These are phyloP conservation scores for Drosophila bipectinata DNA, from an alignment of 1,140 invertebrate species.

Conservation along the genomic window DNA sequence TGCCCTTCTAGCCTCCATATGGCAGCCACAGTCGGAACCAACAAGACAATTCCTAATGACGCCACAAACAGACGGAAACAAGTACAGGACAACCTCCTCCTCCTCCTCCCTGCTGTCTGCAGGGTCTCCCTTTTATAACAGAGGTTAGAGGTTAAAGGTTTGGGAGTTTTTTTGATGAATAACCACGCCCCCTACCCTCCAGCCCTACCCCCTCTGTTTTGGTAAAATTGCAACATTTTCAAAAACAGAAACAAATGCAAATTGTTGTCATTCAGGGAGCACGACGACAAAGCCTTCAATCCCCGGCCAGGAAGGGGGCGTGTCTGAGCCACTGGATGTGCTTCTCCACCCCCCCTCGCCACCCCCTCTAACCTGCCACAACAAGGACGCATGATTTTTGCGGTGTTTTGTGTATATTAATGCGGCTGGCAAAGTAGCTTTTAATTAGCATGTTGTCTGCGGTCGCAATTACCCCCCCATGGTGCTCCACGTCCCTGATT, in stretches of 20 bases:
- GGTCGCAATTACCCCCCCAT: slow-evolving; percentile 46
- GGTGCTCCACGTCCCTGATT: not conserved
- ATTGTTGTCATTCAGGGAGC: slow-evolving; percentile 69
- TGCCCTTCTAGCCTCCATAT: too few relatives aligned
- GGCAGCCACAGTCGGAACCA: too few relatives aligned
- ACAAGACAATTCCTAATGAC: slow-evolving; percentile 75
- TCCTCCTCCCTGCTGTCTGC: too few relatives aligned
- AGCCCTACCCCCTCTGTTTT: not conserved
- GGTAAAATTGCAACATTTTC: slow-evolving; percentile 29
- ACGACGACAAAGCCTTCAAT: slow-evolving; percentile 13
- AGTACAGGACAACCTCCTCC: not conserved
- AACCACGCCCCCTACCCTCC: not conserved
- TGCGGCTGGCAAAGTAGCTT: slow-evolving; percentile 78
- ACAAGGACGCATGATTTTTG: slow-evolving; percentile 62
- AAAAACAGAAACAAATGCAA: slow-evolving; percentile 75
- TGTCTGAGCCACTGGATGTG: not conserved
- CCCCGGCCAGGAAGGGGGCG: not conserved
- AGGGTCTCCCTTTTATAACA: too few relatives aligned
- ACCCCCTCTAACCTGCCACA: slow-evolving; percentile 19
- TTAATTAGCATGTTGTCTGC: slow-evolving; percentile 80
- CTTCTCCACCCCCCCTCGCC: not conserved
- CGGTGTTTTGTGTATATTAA: slow-evolving; percentile 76
- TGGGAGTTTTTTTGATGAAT: too few relatives aligned
- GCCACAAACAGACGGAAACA: slow-evolving; percentile 35
- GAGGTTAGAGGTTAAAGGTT: too few relatives aligned